Conservation (phyloP, 1,140 invertebrate species). For the Proctacanthus coquilletti region DNA sequence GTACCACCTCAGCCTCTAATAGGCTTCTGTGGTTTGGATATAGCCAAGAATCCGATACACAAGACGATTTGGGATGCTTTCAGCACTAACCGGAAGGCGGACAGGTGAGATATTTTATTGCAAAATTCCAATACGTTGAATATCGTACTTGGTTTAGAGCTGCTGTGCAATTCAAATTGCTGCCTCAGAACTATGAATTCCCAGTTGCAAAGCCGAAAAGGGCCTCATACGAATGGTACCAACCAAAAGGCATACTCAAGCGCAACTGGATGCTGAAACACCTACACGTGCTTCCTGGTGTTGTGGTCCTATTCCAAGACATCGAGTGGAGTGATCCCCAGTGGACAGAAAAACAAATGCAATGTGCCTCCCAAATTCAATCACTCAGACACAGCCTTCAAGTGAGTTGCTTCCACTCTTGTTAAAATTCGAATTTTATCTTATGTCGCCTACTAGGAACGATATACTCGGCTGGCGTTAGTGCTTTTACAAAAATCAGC, state of each 20-base stretch:
- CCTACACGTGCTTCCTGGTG: slow-evolving; percentile 72
- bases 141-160: slow-evolving; percentile 32
- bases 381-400: slow-evolving; percentile 43
- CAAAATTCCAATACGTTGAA: neutral
- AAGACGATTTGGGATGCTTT: slow-evolving; percentile 87
- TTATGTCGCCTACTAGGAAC: slow-evolving; percentile 38
- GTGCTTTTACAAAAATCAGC: slow-evolving; percentile 77
- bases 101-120: slow-evolving; percentile 27
- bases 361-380: slow-evolving; percentile 82
- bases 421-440: neutral
- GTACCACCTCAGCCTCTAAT: slow-evolving; percentile 68
- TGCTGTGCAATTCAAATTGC: slow-evolving; percentile 71
- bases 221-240: slow-evolving; percentile 88
- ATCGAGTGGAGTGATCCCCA: slow-evolving; percentile 90
- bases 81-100: slow-evolving; percentile 58
- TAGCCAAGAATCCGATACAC: slow-evolving; percentile 69
- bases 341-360: slow-evolving; percentile 88
- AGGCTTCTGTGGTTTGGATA: slow-evolving; percentile 72
- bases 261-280: slow-evolving; percentile 94
- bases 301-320: slow-evolving; percentile 90
- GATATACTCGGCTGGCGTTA: slow-evolving; percentile 72
- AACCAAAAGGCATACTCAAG: slow-evolving; percentile 92
- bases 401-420: slow-evolving; percentile 29
- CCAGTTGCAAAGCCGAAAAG: slow-evolving; percentile 81
- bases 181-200: slow-evolving; percentile 67